Percentiles rank a stretch among this genome's conserved stretches.
These are phyloP conservation scores for Martes martes DNA, from an alignment of 2,113 vertebrate genomes.

Conservation along the genomic window DNA sequence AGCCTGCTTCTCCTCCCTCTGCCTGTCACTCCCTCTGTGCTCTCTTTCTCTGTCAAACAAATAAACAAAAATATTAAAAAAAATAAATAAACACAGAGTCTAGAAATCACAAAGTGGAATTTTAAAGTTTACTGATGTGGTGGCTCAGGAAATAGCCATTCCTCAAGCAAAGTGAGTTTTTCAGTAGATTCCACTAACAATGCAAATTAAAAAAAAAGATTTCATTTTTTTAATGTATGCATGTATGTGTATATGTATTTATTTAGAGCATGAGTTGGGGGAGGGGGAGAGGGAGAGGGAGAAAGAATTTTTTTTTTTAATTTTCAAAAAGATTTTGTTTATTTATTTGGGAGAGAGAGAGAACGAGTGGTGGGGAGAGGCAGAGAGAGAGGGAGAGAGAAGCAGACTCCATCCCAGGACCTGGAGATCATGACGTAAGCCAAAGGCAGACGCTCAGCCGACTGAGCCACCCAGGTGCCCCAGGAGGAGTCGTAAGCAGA, in stretches of 20 bases:
- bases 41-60: too few species aligned
- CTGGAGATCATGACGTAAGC: not conserved
- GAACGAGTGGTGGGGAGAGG: too few species aligned
- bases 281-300: not conserved
- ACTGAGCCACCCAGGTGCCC: not conserved
- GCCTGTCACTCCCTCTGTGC: too few species aligned
- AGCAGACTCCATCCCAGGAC: not conserved
- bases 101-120: conserved; percentile 87
- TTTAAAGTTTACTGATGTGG: conserved; percentile 88
- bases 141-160: conserved; percentile 90
- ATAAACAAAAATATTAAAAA: too few species aligned
- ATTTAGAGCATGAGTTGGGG: not conserved
- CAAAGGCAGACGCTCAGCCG: not conserved
- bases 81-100: conserved; percentile 85
- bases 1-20: too few species aligned
- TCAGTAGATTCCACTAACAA: conserved; percentile 89
- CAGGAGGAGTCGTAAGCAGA: not conserved
- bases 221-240: not conserved
- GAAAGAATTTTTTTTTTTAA: too few species aligned
- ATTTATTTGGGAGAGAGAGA: too few species aligned
- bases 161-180: conserved; percentile 90
- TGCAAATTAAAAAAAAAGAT: conserved; percentile 69
- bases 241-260: not conserved
- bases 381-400: too few species aligned
- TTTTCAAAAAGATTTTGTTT: too few species aligned